Base-by-base conservation (phyloP, 2,113 vertebrate genomes). In the Thalassoma bifasciatum region DNA sequence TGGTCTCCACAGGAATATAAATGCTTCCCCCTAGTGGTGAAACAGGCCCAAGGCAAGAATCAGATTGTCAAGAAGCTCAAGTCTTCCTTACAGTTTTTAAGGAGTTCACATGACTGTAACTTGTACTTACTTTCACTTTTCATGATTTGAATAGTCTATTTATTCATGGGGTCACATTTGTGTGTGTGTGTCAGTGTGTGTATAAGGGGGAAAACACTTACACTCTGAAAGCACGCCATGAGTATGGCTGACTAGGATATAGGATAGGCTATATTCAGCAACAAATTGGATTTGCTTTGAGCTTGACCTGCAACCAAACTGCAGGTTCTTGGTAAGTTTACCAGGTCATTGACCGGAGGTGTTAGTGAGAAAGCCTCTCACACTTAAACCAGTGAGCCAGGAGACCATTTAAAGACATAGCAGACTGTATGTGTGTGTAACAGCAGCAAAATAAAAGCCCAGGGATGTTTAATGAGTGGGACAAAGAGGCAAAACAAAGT, bases 21-120 rank as follows among this genome's bases (percentile, higher is more conserved):
- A 72, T 64, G 59, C 83, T 86, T 82, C 88, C 88, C 85, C 65
- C 91, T 0, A 75, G 85, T 90, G 91, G 86, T 14, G n/a, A 34
- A 36, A 67, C 24, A 36, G 30, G 6, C 22, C 65, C 4, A 59
- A 63, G 10, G 16, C 42, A 79, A 51, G 2, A 24, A 19, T 2
- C 22, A 63, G 50, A 52, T 17, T 49, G 19, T 21, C 46, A 49
- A 10, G 1, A 49, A 10, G 1, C 19, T 21, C 8, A 49, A 8
- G 46, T 21, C 46, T 49, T 19, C 46, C 8, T 49, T 10, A 49
- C 19, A 49, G 46, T 49, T 21, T 21, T 9, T n/a, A 3, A 49
- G 2, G 19, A 49, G 1, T n/a, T n/a, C n/a, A 8, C 14, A 46
- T 17, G 3, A 46, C 1, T 19, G 17, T 19, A 17, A 1, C 16